Base-by-base conservation (phyloP, 2,797 vertebrate genomes). In the Avahi laniger region DNA sequence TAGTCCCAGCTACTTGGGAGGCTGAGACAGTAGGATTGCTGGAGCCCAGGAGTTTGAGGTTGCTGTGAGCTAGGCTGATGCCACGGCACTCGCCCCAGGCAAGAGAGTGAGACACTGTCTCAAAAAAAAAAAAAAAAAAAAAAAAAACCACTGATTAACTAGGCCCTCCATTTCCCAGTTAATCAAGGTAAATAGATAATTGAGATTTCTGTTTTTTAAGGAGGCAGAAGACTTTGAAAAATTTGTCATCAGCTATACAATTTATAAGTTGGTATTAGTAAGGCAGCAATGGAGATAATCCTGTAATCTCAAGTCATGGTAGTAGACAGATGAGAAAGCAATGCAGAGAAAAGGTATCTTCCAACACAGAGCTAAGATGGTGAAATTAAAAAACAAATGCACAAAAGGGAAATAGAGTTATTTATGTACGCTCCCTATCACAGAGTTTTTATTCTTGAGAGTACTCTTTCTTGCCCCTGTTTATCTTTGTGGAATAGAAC, bases 101-200 rank as follows among this genome's bases (percentile, higher is more conserved):
- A n/a, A n/a, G n/a, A n/a, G n/a, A n/a, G n/a, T n/a, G n/a, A n/a
- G n/a, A n/a, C n/a, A n/a, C n/a, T n/a, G n/a, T n/a, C n/a, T n/a
- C n/a, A n/a, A n/a, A n/a, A n/a, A n/a, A n/a, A n/a, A n/a, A n/a
- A n/a, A n/a, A n/a, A n/a, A n/a, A n/a, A n/a, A n/a, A n/a, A n/a
- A n/a, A n/a, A n/a, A n/a, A n/a, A n/a, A 35, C 20, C 17, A 90
- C 94, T 26, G 12, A 80, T 46, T 75, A 86, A 57, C 17, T 79
- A 46, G 41, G 11, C 79, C 61, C 35, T 83, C 33, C 48, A 69
- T 46, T 81, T 95, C 41, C 81, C 17, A 48, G 0, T 69, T 92
- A 73, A 88, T 93, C 78, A n/a, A 57, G 4, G 12, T 85, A 85
- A 97, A 87, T 67, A n/a, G 52, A 85, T 59, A 92, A 72, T 91